Evolutionary conservation across 1,140 invertebrate species (phyloP), one percentile per base, ranked within the genome.

Genomic region (Procambarus virginalis): DNA sequence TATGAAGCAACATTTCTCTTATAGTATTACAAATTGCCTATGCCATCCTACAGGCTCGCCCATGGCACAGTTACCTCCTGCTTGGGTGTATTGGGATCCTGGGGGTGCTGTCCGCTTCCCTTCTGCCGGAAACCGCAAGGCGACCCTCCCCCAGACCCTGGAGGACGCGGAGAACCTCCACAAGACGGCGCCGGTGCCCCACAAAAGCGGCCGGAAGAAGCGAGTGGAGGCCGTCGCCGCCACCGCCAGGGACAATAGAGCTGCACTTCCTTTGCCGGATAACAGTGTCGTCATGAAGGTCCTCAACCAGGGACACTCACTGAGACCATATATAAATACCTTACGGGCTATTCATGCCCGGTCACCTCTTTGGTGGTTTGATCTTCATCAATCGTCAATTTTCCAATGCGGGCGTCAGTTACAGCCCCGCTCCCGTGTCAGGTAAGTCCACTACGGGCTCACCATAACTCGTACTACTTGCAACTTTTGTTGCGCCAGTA

Each of bases 91-190:
- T 89, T 1, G 87, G 55, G 2, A 10, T 4, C 5, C 17, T 51
- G 3, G 87, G 87, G 49, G 60, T 58, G 1, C 60, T 89, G 4
- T 89, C 51, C 2, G 77, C 82, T 4, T 6, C 79, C 22, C 87
- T 79, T 22, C 87, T 89, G 20, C 87, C 87, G 4, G 87, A 89
- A 58, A 89, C 87, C 5, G 10, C 68, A 10, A 60, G 79, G 3
- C 22, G 79, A 6, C 87, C 64, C 64, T 89, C 10, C 87, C 87
- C 3, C 80, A 89, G 78, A 89, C 87, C n/a, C 58, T 89, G 79
- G 58, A 82, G 14, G 78, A 89, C 14, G 87, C 87, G 10, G 87
- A 89, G 60, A n/a, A 34, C 60, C 51, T 85, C 49, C 12, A 58
- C 48, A 4, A 55, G 84, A 48, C 34, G 3, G 48, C 17, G 14